phyloP scores from a whole-genome alignment of 1,140 invertebrate genomes.

The Caenorhabditis latens region DNA sequence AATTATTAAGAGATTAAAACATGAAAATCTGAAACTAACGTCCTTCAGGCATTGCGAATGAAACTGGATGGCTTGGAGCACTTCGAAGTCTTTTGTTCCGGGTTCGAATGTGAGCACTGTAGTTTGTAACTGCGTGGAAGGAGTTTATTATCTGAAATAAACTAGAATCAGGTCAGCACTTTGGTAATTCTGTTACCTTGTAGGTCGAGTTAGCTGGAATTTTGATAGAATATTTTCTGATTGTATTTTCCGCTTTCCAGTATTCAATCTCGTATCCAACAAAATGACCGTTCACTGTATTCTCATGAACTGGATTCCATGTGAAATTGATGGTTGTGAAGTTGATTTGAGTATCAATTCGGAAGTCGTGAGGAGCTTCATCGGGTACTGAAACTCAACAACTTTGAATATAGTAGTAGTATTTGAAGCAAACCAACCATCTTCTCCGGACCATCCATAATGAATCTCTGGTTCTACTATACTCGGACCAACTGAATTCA shows the following conservation, averaged over 20 bases:
- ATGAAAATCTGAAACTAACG: conserved; percentile 54
- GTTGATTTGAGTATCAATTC: conserved; percentile 67
- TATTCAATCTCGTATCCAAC: conserved; percentile 74
- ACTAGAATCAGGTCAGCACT: not conserved
- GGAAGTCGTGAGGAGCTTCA: conserved; percentile 67
- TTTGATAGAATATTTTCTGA: conserved; percentile 44
- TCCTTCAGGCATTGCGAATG: conserved; percentile 77
- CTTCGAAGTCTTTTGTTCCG: conserved; percentile 71
- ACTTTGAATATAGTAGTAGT: not conserved
- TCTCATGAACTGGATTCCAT: conserved; percentile 69
- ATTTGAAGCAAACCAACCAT: conserved; percentile 80
- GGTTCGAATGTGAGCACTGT: conserved; percentile 70
- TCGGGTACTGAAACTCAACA: conserved; percentile 69
- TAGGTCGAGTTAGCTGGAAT: conserved; percentile 39
- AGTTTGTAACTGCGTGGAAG: conserved; percentile 66
- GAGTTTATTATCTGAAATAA: conserved; percentile 31
- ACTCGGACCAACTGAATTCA: conserved; percentile 90
- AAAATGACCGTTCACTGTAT: conserved; percentile 71
- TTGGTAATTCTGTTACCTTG: not conserved
- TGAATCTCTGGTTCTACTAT: conserved; percentile 86
- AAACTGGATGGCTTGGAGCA: conserved; percentile 65
- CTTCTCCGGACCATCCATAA: conserved; percentile 94
- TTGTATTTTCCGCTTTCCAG: conserved; percentile 68
- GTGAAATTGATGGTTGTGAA: conserved; percentile 69
- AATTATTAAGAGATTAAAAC: not conserved